Conservation (phyloP, 2,797 vertebrate genomes). For the Eulemur mongoz region DNA sequence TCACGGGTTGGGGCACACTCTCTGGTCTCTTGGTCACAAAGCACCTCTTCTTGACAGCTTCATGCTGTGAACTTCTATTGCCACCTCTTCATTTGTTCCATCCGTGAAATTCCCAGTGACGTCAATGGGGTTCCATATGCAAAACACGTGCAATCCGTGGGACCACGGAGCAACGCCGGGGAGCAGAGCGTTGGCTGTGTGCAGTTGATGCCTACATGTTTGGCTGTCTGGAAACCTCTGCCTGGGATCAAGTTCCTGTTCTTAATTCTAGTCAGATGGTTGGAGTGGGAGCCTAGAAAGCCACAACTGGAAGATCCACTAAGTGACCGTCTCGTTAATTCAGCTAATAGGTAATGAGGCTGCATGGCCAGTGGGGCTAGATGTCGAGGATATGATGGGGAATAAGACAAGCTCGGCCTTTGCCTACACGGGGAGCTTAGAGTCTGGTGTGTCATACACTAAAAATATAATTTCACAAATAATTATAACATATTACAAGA, state of each 20-base stretch:
- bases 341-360: not conserved
- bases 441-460: not conserved
- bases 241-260: slow-evolving; percentile 48
- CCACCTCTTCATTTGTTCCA: slow-evolving; percentile 35
- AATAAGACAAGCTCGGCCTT: not conserved
- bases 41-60: not conserved
- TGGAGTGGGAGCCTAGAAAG: not conserved
- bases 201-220: not conserved
- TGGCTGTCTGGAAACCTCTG: slow-evolving; percentile 50
- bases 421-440: not conserved
- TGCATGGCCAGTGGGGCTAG: not conserved
- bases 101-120: slow-evolving; percentile 50
- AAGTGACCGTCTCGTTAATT: not conserved
- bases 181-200: not conserved
- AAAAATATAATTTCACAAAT: not conserved
- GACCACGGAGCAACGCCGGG: fast-evolving
- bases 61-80: not conserved
- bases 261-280: slow-evolving; percentile 68
- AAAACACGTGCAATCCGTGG: slow-evolving; percentile 30
- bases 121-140: slow-evolving; percentile 53
- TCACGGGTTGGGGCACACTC: not conserved
- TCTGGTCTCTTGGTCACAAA: not conserved
- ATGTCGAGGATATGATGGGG: too few relatives aligned
- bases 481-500: not conserved
- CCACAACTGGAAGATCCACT: not conserved